Conservation (phyloP, 2,797 vertebrate species). For the Rhynchonycteris naso region DNA sequence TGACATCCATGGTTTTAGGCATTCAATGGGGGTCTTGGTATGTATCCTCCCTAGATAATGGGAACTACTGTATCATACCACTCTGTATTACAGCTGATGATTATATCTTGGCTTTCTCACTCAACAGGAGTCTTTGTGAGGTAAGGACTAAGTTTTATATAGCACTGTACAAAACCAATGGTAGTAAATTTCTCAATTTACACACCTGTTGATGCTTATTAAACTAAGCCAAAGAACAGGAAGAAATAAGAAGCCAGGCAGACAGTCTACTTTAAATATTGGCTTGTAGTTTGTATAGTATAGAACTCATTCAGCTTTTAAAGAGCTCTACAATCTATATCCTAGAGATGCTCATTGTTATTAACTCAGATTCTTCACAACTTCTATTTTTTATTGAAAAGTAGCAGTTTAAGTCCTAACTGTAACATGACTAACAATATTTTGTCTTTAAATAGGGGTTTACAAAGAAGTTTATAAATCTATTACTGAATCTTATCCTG, state of each 20-base stretch:
- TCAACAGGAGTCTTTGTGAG: neutral
- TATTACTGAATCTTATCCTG: conserved; percentile 7
- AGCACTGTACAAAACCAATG: neutral
- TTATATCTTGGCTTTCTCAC: neutral
- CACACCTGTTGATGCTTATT: neutral
- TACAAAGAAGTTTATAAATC: neutral
- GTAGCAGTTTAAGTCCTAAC: neutral
- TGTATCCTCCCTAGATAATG: neutral
- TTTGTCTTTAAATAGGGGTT: conserved; percentile 43
- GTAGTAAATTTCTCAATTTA: neutral
- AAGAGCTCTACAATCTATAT: neutral
- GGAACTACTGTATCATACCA: neutral
- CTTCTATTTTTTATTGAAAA: conserved; percentile 36
- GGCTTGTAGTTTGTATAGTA: neutral
- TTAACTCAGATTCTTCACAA: neutral
- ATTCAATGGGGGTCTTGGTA: neutral
- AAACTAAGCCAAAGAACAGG: neutral
- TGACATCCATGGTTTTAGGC: neutral
- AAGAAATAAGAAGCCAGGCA: neutral
- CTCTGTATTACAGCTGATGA: neutral
- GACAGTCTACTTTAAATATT: neutral
- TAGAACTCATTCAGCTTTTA: neutral
- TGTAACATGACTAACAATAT: conserved; percentile 1
- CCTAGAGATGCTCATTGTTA: neutral
- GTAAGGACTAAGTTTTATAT: neutral